Evolutionary conservation across 2,797 vertebrate genomes (phyloP).

Genomic region (Cynopterus sphinx): DNA sequence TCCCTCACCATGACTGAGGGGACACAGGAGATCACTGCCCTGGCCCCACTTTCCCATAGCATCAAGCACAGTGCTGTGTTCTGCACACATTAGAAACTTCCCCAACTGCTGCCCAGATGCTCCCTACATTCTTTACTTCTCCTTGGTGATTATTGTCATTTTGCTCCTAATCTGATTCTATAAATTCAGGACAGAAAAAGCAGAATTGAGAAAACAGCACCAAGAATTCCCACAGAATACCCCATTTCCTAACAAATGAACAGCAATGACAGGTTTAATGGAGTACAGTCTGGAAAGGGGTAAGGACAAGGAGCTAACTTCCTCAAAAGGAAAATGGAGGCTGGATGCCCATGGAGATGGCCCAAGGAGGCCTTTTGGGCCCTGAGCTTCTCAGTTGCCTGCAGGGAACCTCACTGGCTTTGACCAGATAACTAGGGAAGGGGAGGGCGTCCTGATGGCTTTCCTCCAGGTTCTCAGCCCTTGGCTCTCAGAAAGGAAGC

Average conservation of each 20-base stretch:
- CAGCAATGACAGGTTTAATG: background rate
- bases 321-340: background rate
- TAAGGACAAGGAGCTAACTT: background rate
- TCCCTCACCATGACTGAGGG: background rate
- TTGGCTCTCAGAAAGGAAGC: background rate
- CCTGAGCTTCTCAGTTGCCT: background rate
- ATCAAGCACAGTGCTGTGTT: background rate
- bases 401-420: background rate
- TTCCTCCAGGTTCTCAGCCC: background rate
- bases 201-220: background rate
- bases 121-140: background rate
- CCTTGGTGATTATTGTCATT: background rate
- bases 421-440: too few species aligned
- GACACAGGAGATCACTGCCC: too few species aligned
- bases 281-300: background rate
- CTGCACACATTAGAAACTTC: background rate
- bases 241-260: background rate
- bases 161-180: background rate
- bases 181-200: background rate
- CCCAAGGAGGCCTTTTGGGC: fast-evolving
- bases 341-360: background rate
- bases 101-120: too few species aligned
- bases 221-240: background rate
- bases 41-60: too few species aligned
- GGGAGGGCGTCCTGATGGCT: background rate